A percentile compares a stretch with the other conserved stretches of the same genome.
These are phyloP conservation scores for Tipula vernalis DNA, from an alignment of 2,888 invertebrate species.

Conservation along the genomic window DNA sequence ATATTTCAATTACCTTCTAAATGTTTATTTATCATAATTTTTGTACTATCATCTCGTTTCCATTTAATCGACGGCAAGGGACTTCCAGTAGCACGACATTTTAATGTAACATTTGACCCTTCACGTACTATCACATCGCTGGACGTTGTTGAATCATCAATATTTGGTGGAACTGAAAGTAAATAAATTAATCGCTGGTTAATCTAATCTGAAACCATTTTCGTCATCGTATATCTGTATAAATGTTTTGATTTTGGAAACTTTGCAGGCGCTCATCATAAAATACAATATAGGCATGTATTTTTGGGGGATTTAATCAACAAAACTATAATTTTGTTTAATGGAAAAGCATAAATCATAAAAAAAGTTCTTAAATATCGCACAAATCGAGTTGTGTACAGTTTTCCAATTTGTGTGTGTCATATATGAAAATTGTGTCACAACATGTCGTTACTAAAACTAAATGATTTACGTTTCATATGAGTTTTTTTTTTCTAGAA, in stretches of 20 bases:
- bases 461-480: neutral
- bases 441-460: neutral
- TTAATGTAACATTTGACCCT: conserved; percentile 75
- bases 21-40: conserved; percentile 77
- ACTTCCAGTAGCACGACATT: conserved; percentile 79
- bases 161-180: conserved; percentile 74
- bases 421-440: neutral
- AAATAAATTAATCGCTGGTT: neutral
- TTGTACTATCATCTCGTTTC: conserved; percentile 80
- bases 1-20: conserved; percentile 48
- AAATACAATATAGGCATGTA: neutral
- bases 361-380: neutral
- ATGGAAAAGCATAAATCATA: neutral
- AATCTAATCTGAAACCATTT: neutral
- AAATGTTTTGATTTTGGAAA: neutral
- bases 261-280: neutral
- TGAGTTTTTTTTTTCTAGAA: neutral
- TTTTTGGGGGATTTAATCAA: neutral
- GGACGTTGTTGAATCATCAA: conserved; percentile 80
- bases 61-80: conserved; percentile 81
- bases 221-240: too few relatives aligned
- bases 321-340: neutral
- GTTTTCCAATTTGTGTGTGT: neutral
- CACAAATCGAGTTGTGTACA: neutral
- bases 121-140: conserved; percentile 81